Evolutionary conservation across 2,888 invertebrate species (phyloP).

Genomic region (Eristalinus sepulchralis): DNA sequence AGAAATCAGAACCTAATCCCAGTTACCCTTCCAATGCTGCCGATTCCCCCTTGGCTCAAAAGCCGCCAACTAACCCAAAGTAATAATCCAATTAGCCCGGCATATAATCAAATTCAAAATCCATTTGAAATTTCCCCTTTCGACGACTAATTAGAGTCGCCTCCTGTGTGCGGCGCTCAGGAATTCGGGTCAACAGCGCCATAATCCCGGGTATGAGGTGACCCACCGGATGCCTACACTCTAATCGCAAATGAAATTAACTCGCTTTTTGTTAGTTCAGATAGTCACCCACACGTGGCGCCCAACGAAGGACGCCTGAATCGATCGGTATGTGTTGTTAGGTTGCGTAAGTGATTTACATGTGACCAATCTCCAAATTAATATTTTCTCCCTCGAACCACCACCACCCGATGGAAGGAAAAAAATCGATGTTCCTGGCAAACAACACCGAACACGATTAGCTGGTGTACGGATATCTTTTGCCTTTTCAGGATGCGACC

Average conservation of each 20-base stretch:
- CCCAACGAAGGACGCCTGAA: neutral
- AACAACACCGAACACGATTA: neutral
- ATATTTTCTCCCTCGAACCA: neutral
- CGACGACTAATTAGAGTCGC: neutral
- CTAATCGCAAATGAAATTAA: neutral
- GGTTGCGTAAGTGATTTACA: neutral
- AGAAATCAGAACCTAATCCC: neutral
- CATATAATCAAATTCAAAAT: neutral
- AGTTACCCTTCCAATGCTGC: neutral
- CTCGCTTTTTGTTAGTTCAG: neutral
- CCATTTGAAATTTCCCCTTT: neutral
- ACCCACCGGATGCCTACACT: neutral
- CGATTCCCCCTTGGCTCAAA: neutral
- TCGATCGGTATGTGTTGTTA: neutral
- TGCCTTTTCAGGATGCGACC: neutral
- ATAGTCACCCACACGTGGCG: neutral
- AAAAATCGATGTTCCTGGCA: neutral
- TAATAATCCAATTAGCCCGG: neutral
- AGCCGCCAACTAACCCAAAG: neutral
- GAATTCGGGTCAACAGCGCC: neutral
- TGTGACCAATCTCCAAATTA: neutral
- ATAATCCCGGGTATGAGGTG: neutral
- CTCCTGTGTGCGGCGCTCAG: neutral
- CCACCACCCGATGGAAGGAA: neutral
- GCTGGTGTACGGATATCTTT: neutral